A percentile compares a stretch with the other conserved stretches of the same genome.
phyloP scores from a whole-genome alignment of 1,140 invertebrate species.

The Eriosoma lanigerum region DNA sequence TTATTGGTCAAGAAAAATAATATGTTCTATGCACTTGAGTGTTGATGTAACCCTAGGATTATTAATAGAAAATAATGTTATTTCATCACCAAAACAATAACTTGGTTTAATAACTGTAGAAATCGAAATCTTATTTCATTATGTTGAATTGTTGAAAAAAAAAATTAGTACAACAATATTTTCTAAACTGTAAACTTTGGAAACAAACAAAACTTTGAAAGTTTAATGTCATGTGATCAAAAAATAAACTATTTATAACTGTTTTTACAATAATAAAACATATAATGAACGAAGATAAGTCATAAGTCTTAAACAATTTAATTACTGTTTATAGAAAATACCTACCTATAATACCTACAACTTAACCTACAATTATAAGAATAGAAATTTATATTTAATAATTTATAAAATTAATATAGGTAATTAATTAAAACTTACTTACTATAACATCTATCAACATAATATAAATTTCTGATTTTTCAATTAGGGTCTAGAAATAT shows the following conservation, averaged over 20 bases:
- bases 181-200: not conserved
- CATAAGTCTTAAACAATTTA: not conserved
- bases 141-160: not conserved
- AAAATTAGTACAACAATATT: not conserved
- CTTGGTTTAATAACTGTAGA: not conserved
- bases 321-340: not conserved
- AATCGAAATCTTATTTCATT: constrained; percentile 12
- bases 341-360: no score
- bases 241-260: not conserved
- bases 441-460: no score
- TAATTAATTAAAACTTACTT: no score
- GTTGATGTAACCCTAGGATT: no score
- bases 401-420: no score
- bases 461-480: no score
- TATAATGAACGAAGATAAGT: not conserved
- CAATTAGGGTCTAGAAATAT: no score
- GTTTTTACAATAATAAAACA: not conserved
- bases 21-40: no score
- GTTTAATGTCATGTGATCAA: not conserved
- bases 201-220: not conserved
- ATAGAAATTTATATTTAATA: no score
- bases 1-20: no score
- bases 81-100: not conserved
- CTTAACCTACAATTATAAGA: no score
- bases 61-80: no score